Percentiles rank a stretch among this genome's conserved stretches.
Evolutionary conservation across 2,888 invertebrate genomes (phyloP).

Genomic region (Protophormia terraenovae): DNA sequence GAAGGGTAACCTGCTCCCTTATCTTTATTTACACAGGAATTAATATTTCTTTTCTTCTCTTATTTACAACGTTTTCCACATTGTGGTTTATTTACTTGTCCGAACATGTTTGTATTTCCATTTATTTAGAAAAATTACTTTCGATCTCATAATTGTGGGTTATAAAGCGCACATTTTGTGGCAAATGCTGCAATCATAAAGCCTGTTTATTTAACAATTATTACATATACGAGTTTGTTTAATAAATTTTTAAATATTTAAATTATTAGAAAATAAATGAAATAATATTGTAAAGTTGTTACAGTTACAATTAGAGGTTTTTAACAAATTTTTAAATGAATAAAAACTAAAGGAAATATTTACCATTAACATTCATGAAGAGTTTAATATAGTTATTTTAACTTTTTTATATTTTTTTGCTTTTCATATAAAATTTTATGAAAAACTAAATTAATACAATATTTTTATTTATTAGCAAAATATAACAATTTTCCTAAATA

Average conservation of each 20-base stretch:
- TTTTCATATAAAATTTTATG: no score
- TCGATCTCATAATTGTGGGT: conserved; percentile 20
- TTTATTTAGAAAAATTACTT: neutral
- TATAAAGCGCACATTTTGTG: neutral
- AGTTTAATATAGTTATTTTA: no score
- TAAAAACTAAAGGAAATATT: no score
- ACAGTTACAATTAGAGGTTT: no score
- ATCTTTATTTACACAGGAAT: neutral
- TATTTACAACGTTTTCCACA: neutral
- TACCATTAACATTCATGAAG: no score
- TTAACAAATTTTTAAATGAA: no score
- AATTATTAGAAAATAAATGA: no score
- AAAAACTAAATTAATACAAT: no score
- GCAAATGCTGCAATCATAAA: neutral
- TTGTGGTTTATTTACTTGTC: neutral
- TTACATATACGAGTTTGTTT: no score
- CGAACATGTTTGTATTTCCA: neutral
- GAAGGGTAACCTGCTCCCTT: neutral
- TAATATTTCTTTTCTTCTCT: neutral
- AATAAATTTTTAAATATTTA: no score
- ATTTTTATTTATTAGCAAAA: neutral
- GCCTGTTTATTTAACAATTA: neutral
- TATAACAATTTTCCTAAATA: neutral
- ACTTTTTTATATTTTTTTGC: no score
- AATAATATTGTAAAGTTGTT: no score